Evolutionary conservation across 37 sponge, comb jelly and placozoan species (phyloP).

Genomic region (Mnemiopsis leidyi): DNA sequence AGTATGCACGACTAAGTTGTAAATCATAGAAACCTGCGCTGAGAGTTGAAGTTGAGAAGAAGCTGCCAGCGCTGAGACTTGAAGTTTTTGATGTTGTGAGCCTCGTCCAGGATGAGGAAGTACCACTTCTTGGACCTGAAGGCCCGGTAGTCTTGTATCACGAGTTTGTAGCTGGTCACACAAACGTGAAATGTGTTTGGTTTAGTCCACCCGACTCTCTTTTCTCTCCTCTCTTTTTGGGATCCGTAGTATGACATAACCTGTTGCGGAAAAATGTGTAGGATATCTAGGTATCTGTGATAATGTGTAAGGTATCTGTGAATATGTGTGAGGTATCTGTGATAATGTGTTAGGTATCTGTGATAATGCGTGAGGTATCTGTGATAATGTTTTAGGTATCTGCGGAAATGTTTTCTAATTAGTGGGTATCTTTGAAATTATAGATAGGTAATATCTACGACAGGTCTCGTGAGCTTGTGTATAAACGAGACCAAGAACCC

Average conservation of each 20-base stretch:
- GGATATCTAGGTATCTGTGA: too few species aligned
- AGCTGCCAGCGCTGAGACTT: conserved; percentile 99
- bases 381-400: too few species aligned
- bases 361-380: too few species aligned
- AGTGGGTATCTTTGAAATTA: too few species aligned
- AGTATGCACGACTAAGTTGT: background rate
- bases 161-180: conserved; percentile 98
- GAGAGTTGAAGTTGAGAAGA: conserved; percentile 90
- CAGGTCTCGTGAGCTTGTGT: too few species aligned
- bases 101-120: conserved; percentile 96
- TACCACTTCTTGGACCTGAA: conserved; percentile 96
- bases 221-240: conserved; percentile 89
- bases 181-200: conserved; percentile 97
- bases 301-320: too few species aligned
- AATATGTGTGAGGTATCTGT: too few species aligned
- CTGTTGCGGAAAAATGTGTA: too few species aligned
- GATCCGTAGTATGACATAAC: conserved; percentile 91
- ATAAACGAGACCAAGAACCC: background rate
- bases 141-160: conserved; percentile 83
- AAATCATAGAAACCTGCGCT: conserved; percentile 68
- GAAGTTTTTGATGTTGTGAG: conserved; percentile 99
- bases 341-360: too few species aligned
- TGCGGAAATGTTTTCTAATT: too few species aligned
- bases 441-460: too few species aligned
- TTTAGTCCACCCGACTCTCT: conserved; percentile 94